Percentiles rank a stretch among this genome's conserved stretches.
Conservation (phyloP, 2,888 invertebrate species). For the Pantelozetes paolii region DNA sequence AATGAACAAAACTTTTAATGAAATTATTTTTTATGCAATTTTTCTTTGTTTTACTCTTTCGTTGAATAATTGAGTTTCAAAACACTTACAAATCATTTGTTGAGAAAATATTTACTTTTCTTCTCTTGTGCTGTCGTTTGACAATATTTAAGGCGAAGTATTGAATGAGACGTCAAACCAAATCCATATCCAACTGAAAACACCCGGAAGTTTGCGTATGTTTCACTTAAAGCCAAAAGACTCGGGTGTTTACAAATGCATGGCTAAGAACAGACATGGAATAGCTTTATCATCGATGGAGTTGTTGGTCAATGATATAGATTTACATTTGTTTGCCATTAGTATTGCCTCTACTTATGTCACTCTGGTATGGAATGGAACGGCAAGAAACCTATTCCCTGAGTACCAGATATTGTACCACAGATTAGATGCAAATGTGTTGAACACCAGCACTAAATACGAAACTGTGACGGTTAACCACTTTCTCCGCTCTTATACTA, state of each 20-base stretch:
- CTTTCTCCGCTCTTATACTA: constrained; percentile 52
- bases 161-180: constrained; percentile 51
- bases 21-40: too few species aligned
- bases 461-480: constrained; percentile 49
- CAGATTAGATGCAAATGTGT: constrained; percentile 49
- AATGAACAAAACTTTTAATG: too few species aligned
- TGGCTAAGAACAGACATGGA: constrained; percentile 52
- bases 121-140: too few species aligned
- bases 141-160: constrained; percentile 49
- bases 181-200: constrained; percentile 49
- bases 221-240: constrained; percentile 51
- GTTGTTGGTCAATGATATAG: constrained; percentile 52
- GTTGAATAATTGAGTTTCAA: background rate
- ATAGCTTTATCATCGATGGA: constrained; percentile 50
- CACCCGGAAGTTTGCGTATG: constrained; percentile 50
- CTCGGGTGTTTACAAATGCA: constrained; percentile 54
- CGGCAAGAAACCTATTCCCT: constrained; percentile 50
- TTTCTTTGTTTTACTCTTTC: background rate
- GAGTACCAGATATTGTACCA: constrained; percentile 51
- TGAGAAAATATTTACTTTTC: background rate
- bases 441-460: constrained; percentile 44
- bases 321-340: constrained; percentile 52
- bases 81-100: background rate
- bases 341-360: constrained; percentile 52
- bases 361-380: constrained; percentile 49